Evolutionary conservation across 2,888 invertebrate genomes (phyloP), one percentile per base, ranked within the genome.

Genomic region (Ligdia adustata): DNA sequence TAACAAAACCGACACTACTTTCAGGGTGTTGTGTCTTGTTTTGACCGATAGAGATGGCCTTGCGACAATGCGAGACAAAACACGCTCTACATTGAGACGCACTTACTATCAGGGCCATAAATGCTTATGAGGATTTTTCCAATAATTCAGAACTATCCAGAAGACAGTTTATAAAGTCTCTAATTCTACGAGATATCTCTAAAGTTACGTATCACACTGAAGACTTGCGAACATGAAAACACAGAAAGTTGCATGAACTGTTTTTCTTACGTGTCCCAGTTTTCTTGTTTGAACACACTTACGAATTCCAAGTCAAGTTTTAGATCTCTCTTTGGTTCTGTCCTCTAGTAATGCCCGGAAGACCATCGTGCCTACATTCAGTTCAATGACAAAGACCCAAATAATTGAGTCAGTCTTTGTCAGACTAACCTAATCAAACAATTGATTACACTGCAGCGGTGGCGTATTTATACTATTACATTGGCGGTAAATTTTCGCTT

Each of bases 161-260:
- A 49, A 27, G 33, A 43, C 38, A 38, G 33, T 49, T 49, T 39
- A 38, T 22, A 38, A 49, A 34, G n/a, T n/a, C n/a, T n/a, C n/a
- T n/a, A n/a, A n/a, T n/a, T n/a, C 42, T 48, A 31, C 22, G 20
- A n/a, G 14, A 15, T 48, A 33, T 22, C 27, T 48, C 31, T 12
- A 33, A 49, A 43, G 11, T 43, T 34, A 24, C 13, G 42, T 28
- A 33, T 43, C 33, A 24, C 20, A 28, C 48, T 41, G 40, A 12
- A 40, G 13, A 37, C 9, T n/a, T 24, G 34, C 7, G 37, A 39
- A 43, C 28, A 34, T 9, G n/a, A 16, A 35, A 41, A 32, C 34
- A 37, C 40, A 20, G 42, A 39, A 42, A 42, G 9, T 42, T 42
- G 42, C 32, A 37, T 28, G 20, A 26, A 44, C 40, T 26, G 35